Conservation (phyloP, 1,140 invertebrate genomes). For the Macrostomum lignano region DNA sequence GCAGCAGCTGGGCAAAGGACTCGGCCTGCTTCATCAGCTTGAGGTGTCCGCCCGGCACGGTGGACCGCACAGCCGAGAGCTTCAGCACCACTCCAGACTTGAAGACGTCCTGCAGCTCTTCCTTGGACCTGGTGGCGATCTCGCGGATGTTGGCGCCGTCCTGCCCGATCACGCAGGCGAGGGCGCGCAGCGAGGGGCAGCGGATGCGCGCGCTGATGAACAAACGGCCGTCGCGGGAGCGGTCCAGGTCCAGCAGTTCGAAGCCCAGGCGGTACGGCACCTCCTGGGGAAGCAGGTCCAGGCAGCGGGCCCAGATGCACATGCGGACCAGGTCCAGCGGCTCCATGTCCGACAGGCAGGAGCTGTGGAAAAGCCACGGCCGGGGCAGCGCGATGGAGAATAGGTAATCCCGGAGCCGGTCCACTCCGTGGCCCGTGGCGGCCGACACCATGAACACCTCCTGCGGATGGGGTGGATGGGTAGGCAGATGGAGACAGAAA, state of each 20-base stretch:
- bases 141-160: conserved; percentile 36
- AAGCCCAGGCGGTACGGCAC: conserved; percentile 45
- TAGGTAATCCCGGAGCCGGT: conserved; percentile 44
- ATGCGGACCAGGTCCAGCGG: conserved; percentile 38
- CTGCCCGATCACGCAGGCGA: background rate
- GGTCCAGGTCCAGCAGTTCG: conserved; percentile 38
- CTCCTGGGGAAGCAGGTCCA: conserved; percentile 48
- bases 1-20: too few relatives aligned
- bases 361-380: conserved; percentile 37
- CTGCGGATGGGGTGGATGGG: too few relatives aligned
- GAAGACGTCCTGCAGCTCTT: conserved; percentile 34
- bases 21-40: conserved; percentile 3
- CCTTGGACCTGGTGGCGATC: conserved; percentile 36
- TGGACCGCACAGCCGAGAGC: conserved; percentile 11
- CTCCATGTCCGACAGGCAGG: conserved; percentile 40
- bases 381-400: conserved; percentile 34
- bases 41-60: background rate
- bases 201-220: background rate
- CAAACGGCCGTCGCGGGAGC: conserved; percentile 28
- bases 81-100: conserved; percentile 23
- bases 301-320: conserved; percentile 43
- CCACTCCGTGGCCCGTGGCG: conserved; percentile 42
- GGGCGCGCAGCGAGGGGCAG: background rate
- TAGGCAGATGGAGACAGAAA: too few relatives aligned
- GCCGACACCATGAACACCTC: conserved; percentile 66